Evolutionary conservation across 2,113 vertebrate genomes (phyloP), one percentile per base, ranked within the genome.

Genomic region (Ceyx cyanopectus): DNA sequence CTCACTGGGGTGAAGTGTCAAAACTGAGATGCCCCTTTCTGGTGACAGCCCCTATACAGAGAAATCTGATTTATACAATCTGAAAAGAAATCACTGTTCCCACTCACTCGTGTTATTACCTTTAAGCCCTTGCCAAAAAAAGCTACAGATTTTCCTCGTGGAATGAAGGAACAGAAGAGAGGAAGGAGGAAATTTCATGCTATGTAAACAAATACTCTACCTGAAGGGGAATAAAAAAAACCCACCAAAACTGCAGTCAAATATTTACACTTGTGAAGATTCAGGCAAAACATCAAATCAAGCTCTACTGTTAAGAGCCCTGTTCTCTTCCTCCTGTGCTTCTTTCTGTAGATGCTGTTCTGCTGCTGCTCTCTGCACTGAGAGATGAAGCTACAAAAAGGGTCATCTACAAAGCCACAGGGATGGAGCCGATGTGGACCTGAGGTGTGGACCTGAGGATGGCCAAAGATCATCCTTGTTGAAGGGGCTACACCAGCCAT

Each of bases 241-340:
- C 37, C 37, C 85, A 87, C 85, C 75, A 89, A 95, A 96, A 91
- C 69, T 58, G 70, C 84, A 94, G 81, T 72, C 87, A 95, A 95
- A 95, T 95, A 93, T 95, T 96, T 96, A 94, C 89, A 92, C 89
- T 96, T 94, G 69, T 89, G 94, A 92, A 96, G 86, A 92, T 88
- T 92, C 91, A 92, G 77, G 94, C 80, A 94, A 95, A 96, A 95
- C 81, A 93, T 89, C 83, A 96, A 95, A 96, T 94, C 91, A 95
- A 92, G 86, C 80, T 46, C 43, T 45, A 76, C 81, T 65, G 78
- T 91, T 87, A 91, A 95, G 78, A 89, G 70, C 87, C 53, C 66
- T 3, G 9, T 87, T 90, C 45, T 90, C 70, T 93, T 91, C 89
- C 60, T 86, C 57, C 41, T 46, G 61, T 75, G 16, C 40, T n/a